Conservation (phyloP, 2,113 vertebrate species). For the Poecilia latipinna region DNA sequence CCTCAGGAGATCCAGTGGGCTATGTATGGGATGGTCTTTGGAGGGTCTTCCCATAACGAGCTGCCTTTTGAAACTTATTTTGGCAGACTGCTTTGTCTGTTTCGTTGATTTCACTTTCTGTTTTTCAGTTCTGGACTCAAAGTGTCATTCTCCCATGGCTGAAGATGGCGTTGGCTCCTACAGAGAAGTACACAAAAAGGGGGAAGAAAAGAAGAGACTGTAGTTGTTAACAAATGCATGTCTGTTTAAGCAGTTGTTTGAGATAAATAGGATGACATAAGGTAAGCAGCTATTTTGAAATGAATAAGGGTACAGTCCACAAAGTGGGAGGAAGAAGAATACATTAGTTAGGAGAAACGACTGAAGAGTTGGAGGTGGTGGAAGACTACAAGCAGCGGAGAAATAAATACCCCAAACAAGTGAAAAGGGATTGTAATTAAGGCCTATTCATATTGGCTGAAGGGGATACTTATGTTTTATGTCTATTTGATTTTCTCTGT, state of each 20-base stretch:
- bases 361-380: slow-evolving; percentile 42
- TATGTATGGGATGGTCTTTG: slow-evolving; percentile 33
- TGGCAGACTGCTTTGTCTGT: slow-evolving; percentile 21
- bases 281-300: slow-evolving; percentile 55
- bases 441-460: slow-evolving; percentile 47
- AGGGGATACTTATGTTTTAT: slow-evolving; percentile 38
- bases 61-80: slow-evolving; percentile 39
- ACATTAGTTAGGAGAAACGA: slow-evolving; percentile 37
- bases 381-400: slow-evolving; percentile 25
- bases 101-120: slow-evolving; percentile 11
- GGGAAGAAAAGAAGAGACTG: slow-evolving; percentile 42
- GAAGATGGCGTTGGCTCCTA: slow-evolving; percentile 55
- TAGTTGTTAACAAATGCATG: slow-evolving; percentile 60
- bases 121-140: slow-evolving; percentile 46
- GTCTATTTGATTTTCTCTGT: slow-evolving; percentile 32
- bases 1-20: slow-evolving; percentile 48
- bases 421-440: slow-evolving; percentile 64
- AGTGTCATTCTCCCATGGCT: slow-evolving; percentile 59
- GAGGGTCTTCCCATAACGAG: slow-evolving; percentile 52
- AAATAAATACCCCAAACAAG: slow-evolving; percentile 46
- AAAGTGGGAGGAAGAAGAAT: slow-evolving; percentile 17
- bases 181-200: slow-evolving; percentile 45
- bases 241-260: slow-evolving; percentile 32
- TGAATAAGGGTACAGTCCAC: slow-evolving; percentile 50
- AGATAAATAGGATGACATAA: slow-evolving; percentile 58